Conservation (phyloP, 2,113 vertebrate species). For the Spermophilus dauricus region DNA sequence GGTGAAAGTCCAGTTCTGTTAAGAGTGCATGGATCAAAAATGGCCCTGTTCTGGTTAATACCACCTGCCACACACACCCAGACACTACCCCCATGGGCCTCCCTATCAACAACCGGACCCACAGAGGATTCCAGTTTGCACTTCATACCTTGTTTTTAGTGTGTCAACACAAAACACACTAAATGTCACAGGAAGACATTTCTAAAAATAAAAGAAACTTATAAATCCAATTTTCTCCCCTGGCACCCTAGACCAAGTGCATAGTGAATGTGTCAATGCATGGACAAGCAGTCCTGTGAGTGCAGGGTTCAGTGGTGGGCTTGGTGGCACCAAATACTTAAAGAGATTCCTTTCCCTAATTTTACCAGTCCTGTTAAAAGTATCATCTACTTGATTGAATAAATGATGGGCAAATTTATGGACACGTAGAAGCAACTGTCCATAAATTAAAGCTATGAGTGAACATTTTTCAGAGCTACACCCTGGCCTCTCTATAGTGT, state of each 20-base stretch:
- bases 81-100: background rate
- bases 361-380: background rate
- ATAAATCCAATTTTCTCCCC: background rate
- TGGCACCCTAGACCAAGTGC: background rate
- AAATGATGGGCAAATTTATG: background rate
- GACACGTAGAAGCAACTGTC: background rate
- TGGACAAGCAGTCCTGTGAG: no score
- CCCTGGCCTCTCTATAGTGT: background rate
- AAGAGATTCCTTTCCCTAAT: background rate
- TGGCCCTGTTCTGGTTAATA: background rate
- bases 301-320: background rate
- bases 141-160: background rate
- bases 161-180: background rate
- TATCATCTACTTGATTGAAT: background rate
- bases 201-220: slow-evolving; percentile 1
- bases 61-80: fast-evolving
- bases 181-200: background rate
- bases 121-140: no score
- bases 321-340: background rate
- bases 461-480: background rate
- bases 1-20: slow-evolving; percentile 48
- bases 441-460: background rate
- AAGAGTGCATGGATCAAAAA: background rate
- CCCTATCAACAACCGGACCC: background rate
- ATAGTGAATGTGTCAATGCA: fast-evolving